Percentiles rank a stretch among this genome's conserved stretches.
phyloP scores from a whole-genome alignment of 2,113 vertebrate species.

The Taxidea taxus region DNA sequence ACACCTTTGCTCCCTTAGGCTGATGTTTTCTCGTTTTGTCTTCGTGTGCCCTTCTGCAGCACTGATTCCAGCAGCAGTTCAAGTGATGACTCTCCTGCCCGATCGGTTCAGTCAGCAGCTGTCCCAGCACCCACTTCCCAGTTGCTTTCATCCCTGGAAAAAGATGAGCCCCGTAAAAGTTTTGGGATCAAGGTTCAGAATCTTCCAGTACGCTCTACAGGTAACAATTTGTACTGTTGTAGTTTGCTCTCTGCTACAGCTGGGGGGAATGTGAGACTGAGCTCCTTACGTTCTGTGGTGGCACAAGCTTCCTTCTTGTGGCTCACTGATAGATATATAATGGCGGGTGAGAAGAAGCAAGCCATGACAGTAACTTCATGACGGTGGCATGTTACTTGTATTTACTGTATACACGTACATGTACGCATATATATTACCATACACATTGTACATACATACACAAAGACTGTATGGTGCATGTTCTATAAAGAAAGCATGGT shows the following conservation, averaged over 20 bases:
- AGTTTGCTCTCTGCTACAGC: neutral
- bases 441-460: neutral
- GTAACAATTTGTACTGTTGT: conserved; percentile 74
- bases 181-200: conserved; percentile 99
- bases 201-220: conserved; percentile 98
- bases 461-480: neutral
- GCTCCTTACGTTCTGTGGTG: neutral
- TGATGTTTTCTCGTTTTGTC: neutral
- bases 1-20: neutral
- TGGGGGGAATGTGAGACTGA: neutral
- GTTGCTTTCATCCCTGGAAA: conserved; percentile 93
- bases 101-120: conserved; percentile 96
- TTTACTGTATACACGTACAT: neutral
- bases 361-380: neutral
- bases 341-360: neutral
- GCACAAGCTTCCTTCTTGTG: neutral
- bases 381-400: neutral
- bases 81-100: conserved; percentile 95
- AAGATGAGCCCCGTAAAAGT: conserved; percentile 98
- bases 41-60: conserved; percentile 65
- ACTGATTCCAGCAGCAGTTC: conserved; percentile 99
- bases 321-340: neutral
- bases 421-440: neutral
- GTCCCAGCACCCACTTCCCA: conserved; percentile 94
- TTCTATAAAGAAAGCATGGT: neutral